phyloP scores from a whole-genome alignment of 64 coral and sea anemone species.

The Astreopora myriophthalma region DNA sequence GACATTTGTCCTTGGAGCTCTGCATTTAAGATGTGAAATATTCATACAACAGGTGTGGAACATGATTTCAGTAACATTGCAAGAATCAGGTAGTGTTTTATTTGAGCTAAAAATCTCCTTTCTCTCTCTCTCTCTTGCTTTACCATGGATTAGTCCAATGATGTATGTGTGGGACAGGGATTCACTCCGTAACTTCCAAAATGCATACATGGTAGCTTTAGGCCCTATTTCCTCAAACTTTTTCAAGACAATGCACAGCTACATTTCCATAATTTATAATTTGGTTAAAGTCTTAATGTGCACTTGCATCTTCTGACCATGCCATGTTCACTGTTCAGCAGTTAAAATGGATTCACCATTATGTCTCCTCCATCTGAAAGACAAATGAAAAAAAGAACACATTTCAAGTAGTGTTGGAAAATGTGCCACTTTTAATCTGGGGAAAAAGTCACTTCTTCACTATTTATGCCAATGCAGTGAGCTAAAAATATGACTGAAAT shows the following conservation, averaged over 20 bases:
- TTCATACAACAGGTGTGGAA: not conserved
- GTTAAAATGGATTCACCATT: too few species aligned
- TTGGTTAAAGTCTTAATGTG: too few species aligned
- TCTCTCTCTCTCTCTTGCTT: not conserved
- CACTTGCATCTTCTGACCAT: too few species aligned
- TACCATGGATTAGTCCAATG: too few species aligned
- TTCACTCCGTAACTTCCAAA: not conserved
- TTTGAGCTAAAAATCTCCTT: not conserved
- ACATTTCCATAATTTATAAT: too few species aligned
- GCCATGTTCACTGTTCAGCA: too few species aligned
- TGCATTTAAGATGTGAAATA: not conserved
- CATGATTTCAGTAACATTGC: not conserved
- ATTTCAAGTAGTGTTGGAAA: not conserved
- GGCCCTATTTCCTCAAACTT: not conserved
- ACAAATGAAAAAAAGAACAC: not conserved
- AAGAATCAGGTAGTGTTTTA: not conserved
- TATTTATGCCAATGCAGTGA: too few species aligned
- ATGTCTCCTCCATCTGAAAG: conserved; percentile 30
- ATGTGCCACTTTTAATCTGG: not conserved
- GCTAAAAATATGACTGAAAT: too few species aligned
- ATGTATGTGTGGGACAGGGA: not conserved
- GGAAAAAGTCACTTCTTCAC: too few species aligned
- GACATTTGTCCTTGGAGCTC: too few species aligned
- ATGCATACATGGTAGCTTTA: not conserved
- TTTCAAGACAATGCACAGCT: not conserved